phyloP scores from a whole-genome alignment of 2,888 invertebrate species.

The Odontomyia ornata region DNA sequence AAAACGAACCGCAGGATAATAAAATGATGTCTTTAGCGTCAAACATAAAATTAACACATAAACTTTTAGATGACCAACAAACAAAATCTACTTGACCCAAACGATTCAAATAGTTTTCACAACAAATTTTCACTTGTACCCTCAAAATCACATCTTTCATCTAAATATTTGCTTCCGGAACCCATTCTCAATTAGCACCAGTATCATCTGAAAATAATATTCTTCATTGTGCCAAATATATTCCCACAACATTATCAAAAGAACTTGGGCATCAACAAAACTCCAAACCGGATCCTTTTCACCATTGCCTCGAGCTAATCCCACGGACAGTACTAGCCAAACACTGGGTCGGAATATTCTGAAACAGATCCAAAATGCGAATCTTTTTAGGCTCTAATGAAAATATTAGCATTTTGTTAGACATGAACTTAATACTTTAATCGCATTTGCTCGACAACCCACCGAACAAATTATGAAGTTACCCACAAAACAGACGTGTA shows the following conservation, averaged over 20 bases:
- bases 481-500: not conserved
- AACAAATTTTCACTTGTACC: too few relatives aligned
- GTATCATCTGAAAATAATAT: not conserved
- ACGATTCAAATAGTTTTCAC: too few relatives aligned
- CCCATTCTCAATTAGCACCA: too few relatives aligned
- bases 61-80: too few relatives aligned
- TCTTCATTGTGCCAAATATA: not conserved
- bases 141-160: too few relatives aligned
- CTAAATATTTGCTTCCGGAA: too few relatives aligned
- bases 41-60: too few relatives aligned
- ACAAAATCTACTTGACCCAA: too few relatives aligned
- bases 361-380: not conserved
- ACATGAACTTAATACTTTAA: conserved; percentile 26
- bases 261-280: not conserved
- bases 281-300: not conserved
- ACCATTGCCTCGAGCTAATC: not conserved
- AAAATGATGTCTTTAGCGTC: too few relatives aligned
- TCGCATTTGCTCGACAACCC: conserved; percentile 22
- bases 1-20: too few relatives aligned
- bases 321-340: not conserved
- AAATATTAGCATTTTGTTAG: conserved; percentile 32
- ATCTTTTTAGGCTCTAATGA: not conserved
- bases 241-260: not conserved
- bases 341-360: not conserved
- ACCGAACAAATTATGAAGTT: conserved; percentile 23